phyloP scores from a whole-genome alignment of 2,888 invertebrate genomes.

The Cheilosia grossa region DNA sequence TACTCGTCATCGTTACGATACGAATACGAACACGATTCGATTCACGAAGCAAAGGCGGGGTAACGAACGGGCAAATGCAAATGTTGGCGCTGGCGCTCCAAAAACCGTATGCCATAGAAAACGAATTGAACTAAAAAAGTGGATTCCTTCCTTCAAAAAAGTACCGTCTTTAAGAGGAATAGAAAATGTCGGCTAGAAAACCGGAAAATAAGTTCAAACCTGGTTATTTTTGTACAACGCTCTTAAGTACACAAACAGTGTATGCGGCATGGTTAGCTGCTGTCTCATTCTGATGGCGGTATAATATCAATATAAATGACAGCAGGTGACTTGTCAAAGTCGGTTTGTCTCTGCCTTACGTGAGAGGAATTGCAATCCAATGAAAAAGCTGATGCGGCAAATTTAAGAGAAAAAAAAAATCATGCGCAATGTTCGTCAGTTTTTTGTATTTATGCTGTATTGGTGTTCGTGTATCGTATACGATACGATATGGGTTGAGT shows the following conservation, averaged over 20 bases:
- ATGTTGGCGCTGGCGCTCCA: no score
- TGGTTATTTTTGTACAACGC: not conserved
- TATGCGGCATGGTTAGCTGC: not conserved
- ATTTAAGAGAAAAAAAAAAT: slow-evolving; percentile 41
- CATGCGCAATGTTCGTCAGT: slow-evolving; percentile 5
- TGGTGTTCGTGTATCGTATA: slow-evolving; percentile 33
- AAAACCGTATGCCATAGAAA: no score
- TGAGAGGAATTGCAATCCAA: not conserved
- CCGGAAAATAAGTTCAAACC: not conserved
- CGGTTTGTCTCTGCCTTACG: slow-evolving; percentile 19
- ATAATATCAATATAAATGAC: slow-evolving; percentile 26
- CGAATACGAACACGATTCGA: no score
- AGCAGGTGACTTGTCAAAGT: slow-evolving; percentile 23
- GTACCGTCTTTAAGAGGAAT: slow-evolving; percentile 20
- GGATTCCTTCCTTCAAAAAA: not conserved
- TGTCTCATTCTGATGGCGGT: slow-evolving; percentile 19
- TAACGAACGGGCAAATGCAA: no score
- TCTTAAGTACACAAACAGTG: slow-evolving; percentile 64
- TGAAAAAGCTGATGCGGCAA: not conserved
- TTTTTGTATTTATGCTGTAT: no score
- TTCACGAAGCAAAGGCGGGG: no score
- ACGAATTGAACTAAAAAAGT: no score
- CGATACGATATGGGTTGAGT: slow-evolving; percentile 32
- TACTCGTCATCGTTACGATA: no score
- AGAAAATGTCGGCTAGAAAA: not conserved